These are phyloP conservation scores for Natator depressus DNA, from an alignment of 2,113 vertebrate genomes.

Conservation along the genomic window DNA sequence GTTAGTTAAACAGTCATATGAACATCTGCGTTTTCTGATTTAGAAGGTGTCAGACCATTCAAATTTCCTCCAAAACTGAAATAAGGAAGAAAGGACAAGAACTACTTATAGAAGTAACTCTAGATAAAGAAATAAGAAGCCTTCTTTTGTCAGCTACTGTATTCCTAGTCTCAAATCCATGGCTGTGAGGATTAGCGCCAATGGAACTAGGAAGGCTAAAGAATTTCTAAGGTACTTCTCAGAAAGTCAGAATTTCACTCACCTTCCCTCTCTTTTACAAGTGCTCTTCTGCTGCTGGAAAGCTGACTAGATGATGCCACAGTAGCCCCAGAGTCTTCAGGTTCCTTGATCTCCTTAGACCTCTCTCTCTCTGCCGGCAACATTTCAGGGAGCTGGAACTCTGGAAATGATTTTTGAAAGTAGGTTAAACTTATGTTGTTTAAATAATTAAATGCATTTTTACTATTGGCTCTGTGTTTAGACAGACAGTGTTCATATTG, in stretches of 20 bases:
- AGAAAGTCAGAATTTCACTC: not conserved
- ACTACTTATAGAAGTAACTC: not conserved
- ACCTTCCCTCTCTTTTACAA: slow-evolving; percentile 36
- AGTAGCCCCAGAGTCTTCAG: not conserved
- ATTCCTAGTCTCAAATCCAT: not conserved
- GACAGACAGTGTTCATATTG: not conserved
- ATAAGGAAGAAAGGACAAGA: not conserved
- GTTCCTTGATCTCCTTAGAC: not conserved
- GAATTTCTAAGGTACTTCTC: not conserved
- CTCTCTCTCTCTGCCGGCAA: slow-evolving; percentile 12
- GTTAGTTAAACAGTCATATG: not conserved
- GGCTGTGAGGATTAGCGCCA: not conserved
- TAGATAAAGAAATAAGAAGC: rapidly evolving
- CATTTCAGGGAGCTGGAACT: slow-evolving; percentile 26
- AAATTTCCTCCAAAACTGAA: not conserved
- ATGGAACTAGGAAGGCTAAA: not conserved
- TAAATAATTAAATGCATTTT: not conserved
- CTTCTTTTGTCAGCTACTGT: not conserved
- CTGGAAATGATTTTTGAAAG: slow-evolving; percentile 38
- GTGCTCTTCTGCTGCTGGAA: not conserved
- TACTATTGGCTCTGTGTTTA: not conserved
- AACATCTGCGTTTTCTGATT: not conserved
- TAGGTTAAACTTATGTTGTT: not conserved
- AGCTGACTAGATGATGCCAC: not conserved
- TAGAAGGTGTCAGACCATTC: not conserved